Percentiles rank a stretch among this genome's conserved stretches.
These are phyloP conservation scores for Trichonephila clavipes DNA, from an alignment of 1,140 invertebrate species.

Conservation along the genomic window DNA sequence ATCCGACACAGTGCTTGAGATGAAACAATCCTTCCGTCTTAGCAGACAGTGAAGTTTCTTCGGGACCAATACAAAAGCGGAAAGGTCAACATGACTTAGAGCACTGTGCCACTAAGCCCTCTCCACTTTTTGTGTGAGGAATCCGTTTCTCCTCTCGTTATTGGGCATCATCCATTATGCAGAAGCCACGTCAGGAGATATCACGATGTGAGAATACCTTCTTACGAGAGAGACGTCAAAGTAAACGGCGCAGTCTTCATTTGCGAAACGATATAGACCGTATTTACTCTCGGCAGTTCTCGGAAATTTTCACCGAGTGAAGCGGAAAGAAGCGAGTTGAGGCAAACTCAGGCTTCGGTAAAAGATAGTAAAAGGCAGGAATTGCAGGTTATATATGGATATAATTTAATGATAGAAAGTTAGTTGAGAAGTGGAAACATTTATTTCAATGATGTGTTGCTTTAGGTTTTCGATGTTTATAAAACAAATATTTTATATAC, in stretches of 20 bases:
- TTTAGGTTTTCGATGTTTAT: not conserved
- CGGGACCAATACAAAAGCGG: not conserved
- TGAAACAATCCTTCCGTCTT: not conserved
- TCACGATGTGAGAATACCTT: conserved; percentile 41
- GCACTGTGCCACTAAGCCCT: not conserved
- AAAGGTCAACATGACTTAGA: conserved; percentile 1
- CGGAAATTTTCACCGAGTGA: not conserved
- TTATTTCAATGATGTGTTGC: not conserved
- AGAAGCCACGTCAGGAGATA: conserved; percentile 53
- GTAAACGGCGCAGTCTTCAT: conserved; percentile 10
- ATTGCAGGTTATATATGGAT: not conserved
- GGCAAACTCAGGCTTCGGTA: not conserved
- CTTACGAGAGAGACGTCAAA: conserved; percentile 25
- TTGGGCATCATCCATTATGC: conserved; percentile 61
- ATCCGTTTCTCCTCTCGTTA: conserved; percentile 13
- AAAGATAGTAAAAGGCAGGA: not conserved
- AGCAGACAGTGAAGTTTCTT: not conserved
- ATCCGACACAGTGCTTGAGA: not conserved
- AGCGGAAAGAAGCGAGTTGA: not conserved
- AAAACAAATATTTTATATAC: too few relatives aligned
- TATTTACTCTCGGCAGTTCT: not conserved
- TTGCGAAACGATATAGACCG: not conserved
- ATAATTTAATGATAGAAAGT: not conserved
- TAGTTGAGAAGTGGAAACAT: not conserved
- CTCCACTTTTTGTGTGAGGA: not conserved